phyloP scores from a whole-genome alignment of 35 echinoderm and acorn worm species.

The Lytechinus variegatus region DNA sequence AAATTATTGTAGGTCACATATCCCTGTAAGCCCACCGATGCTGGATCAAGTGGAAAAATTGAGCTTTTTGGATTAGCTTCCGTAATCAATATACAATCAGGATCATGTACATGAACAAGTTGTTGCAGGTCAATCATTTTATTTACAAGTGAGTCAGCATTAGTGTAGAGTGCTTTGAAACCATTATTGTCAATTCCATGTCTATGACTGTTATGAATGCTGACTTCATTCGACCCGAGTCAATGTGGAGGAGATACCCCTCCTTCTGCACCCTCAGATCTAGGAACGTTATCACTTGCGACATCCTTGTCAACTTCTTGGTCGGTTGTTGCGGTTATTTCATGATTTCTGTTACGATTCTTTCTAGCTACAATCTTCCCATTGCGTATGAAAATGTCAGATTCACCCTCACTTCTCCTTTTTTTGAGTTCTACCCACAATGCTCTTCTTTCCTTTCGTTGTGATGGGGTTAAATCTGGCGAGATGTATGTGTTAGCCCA shows the following conservation, averaged over 20 bases:
- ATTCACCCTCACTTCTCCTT: constrained; percentile 41
- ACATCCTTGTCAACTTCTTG: background rate
- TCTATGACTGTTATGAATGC: background rate
- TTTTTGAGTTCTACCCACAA: constrained; percentile 48
- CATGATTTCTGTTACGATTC: constrained; percentile 9
- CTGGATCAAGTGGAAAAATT: constrained; percentile 19
- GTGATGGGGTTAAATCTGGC: constrained; percentile 35
- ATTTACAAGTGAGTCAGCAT: constrained; percentile 51
- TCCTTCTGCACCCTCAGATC: background rate
- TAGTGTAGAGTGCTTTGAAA: constrained; percentile 35
- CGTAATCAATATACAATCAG: constrained; percentile 36
- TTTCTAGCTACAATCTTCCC: constrained; percentile 28
- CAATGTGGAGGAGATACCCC: background rate
- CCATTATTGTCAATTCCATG: background rate
- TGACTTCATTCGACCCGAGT: background rate
- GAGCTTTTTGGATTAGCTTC: constrained; percentile 44
- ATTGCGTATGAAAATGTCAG: constrained; percentile 44
- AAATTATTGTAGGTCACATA: constrained; percentile 6
- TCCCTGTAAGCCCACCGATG: constrained; percentile 28
- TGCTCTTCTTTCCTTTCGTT: background rate
- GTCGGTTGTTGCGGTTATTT: background rate
- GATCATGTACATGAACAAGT: constrained; percentile 35
- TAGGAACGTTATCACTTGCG: background rate
- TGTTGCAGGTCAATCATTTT: no score
- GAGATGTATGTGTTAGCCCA: constrained; percentile 45